Conservation (phyloP, 2,113 vertebrate species). For the Urocynchramus pylzowi region DNA sequence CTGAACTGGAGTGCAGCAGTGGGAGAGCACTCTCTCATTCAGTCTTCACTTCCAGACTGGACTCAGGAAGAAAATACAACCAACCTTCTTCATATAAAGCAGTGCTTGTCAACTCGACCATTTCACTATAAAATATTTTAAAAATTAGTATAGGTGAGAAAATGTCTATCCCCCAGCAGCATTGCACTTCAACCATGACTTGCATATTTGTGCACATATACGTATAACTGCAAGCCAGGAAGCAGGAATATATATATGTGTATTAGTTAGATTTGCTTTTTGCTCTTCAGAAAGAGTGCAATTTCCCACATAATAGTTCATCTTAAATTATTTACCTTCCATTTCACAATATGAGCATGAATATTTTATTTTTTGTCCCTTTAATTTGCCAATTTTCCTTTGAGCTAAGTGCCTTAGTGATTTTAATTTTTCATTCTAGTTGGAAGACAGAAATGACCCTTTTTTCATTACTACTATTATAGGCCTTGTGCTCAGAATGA, state of each 20-base stretch:
- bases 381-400: slow-evolving; percentile 78
- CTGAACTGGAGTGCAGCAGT: not conserved
- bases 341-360: slow-evolving; percentile 68
- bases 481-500: slow-evolving; percentile 57
- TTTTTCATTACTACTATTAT: slow-evolving; percentile 65
- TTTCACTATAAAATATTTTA: not conserved
- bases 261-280: slow-evolving; percentile 31
- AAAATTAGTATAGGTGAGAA: not conserved
- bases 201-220: not conserved
- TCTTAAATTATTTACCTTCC: slow-evolving; percentile 77
- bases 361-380: slow-evolving; percentile 72
- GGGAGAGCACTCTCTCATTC: not conserved
- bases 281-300: slow-evolving; percentile 37
- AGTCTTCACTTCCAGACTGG: not conserved
- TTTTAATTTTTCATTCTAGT: slow-evolving; percentile 78
- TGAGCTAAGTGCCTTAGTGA: slow-evolving; percentile 68
- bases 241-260: not conserved
- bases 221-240: not conserved
- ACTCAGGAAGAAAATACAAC: not conserved
- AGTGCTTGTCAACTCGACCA: not conserved
- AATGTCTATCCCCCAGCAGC: not conserved
- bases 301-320: slow-evolving; percentile 59
- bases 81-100: not conserved
- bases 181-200: not conserved
- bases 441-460: slow-evolving; percentile 66